These are phyloP conservation scores for Malthinus seriepunctatus DNA, from an alignment of 2,888 invertebrate species.

Conservation along the genomic window DNA sequence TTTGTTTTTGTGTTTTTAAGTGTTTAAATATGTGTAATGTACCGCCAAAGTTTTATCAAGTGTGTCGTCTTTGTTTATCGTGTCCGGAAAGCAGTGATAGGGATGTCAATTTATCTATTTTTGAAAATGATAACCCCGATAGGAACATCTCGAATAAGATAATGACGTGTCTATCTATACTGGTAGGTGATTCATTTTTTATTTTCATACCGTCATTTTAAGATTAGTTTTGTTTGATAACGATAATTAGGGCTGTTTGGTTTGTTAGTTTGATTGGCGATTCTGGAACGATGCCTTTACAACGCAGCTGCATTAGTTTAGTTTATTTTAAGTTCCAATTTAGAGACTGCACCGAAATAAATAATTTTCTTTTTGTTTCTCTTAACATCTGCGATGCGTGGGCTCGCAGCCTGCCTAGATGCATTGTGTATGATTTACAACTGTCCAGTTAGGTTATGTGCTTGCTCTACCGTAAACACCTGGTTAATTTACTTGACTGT, in stretches of 20 bases:
- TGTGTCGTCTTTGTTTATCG: slow-evolving; percentile 93
- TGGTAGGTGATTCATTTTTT: slow-evolving; percentile 65
- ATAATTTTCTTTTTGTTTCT: slow-evolving; percentile 46
- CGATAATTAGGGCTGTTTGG: no score
- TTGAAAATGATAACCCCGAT: slow-evolving; percentile 74
- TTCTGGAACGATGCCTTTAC: not conserved
- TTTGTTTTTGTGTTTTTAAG: slow-evolving; percentile 52
- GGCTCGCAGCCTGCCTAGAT: slow-evolving; percentile 37
- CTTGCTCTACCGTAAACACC: slow-evolving; percentile 29
- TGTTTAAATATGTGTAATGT: slow-evolving; percentile 62
- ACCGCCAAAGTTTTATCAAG: slow-evolving; percentile 91
- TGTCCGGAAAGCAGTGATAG: slow-evolving; percentile 62
- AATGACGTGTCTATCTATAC: slow-evolving; percentile 78
- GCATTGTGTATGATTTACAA: slow-evolving; percentile 49
- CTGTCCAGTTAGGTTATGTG: slow-evolving; percentile 39
- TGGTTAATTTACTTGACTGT: slow-evolving; percentile 29
- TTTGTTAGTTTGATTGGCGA: no score
- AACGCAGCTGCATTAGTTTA: slow-evolving; percentile 43
- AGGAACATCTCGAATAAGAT: slow-evolving; percentile 62
- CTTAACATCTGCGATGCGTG: slow-evolving; percentile 47
- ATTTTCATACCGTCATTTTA: slow-evolving; percentile 25
- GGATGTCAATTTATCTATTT: slow-evolving; percentile 77
- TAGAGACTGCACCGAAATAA: slow-evolving; percentile 47
- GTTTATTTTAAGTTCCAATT: slow-evolving; percentile 41
- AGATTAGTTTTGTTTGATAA: slow-evolving; percentile 37